Percentiles rank a stretch among this genome's conserved stretches.
These are phyloP conservation scores for Doryteuthis pealeii DNA, from an alignment of 1,140 invertebrate genomes.

Conservation along the genomic window DNA sequence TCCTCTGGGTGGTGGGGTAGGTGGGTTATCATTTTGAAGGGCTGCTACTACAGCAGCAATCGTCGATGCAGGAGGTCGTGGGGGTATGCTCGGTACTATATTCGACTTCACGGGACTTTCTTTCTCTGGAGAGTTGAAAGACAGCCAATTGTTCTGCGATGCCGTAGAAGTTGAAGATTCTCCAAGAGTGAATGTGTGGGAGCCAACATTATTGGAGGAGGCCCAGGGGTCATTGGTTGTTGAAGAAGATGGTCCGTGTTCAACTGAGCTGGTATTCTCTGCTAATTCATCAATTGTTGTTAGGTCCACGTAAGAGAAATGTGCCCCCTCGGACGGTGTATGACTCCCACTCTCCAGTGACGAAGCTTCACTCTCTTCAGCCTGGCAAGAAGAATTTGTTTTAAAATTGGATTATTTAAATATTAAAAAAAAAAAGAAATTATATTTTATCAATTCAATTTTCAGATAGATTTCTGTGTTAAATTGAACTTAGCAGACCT, in stretches of 20 bases:
- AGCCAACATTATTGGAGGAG: background rate
- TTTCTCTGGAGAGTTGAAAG: background rate
- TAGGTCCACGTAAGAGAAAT: slow-evolving; percentile 5
- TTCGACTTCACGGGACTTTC: background rate
- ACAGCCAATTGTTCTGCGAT: background rate
- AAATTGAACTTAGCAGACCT: no score
- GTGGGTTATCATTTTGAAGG: background rate
- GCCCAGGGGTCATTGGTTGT: background rate
- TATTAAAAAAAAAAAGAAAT: no score
- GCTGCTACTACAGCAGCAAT: background rate
- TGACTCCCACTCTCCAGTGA: background rate
- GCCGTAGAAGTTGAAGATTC: background rate
- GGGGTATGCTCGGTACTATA: background rate
- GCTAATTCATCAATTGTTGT: slow-evolving; percentile 8
- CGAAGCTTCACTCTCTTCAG: slow-evolving; percentile 5
- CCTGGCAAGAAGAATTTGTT: background rate
- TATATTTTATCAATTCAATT: no score
- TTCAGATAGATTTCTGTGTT: no score
- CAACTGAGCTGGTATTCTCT: background rate
- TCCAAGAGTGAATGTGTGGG: background rate
- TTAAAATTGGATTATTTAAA: no score
- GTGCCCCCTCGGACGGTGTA: background rate
- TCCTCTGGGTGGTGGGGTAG: background rate
- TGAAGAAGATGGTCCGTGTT: background rate
- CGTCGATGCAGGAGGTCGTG: background rate